phyloP scores from a whole-genome alignment of 35 echinoderm and acorn worm genomes.

The Apostichopus parvimensis region DNA sequence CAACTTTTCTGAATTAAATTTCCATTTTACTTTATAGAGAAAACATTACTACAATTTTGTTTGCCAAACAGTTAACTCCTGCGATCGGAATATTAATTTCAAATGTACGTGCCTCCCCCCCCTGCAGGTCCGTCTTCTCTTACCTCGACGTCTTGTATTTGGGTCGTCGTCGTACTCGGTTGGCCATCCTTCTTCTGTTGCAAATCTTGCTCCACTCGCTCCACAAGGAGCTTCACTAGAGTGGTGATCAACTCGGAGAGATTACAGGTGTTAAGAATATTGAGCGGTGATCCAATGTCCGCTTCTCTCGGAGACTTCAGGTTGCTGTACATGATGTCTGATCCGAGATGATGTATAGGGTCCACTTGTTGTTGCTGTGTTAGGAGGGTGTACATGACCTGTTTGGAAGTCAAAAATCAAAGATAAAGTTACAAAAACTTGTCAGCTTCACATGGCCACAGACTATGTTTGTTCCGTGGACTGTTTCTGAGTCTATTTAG shows the following conservation, averaged over 20 bases:
- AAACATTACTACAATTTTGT: too few relatives aligned
- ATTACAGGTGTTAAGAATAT: constrained; percentile 15
- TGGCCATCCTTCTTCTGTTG: neutral
- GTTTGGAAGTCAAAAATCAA: neutral
- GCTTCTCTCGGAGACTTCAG: neutral
- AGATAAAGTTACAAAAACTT: too few relatives aligned
- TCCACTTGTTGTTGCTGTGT: constrained; percentile 43
- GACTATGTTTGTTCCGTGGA: too few relatives aligned
- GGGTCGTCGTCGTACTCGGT: too few relatives aligned
- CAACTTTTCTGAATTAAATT: too few relatives aligned
- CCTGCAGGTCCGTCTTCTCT: neutral
- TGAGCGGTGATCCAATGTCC: neutral
- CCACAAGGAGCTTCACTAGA: neutral
- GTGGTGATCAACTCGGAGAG: constrained; percentile 4
- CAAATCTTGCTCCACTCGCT: constrained; percentile 2
- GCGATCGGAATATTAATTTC: too few relatives aligned
- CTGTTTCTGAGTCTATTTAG: too few relatives aligned
- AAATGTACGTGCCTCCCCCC: too few relatives aligned
- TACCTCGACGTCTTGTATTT: neutral
- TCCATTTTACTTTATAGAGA: too few relatives aligned
- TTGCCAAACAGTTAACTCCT: too few relatives aligned
- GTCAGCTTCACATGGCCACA: too few relatives aligned
- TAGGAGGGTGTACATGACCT: constrained; percentile 19
- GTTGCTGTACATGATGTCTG: neutral
- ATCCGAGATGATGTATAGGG: neutral